Percentiles rank a stretch among this genome's conserved stretches.
These are phyloP conservation scores for Tetragnatha montana DNA, from an alignment of 2,888 invertebrate genomes.

Conservation along the genomic window DNA sequence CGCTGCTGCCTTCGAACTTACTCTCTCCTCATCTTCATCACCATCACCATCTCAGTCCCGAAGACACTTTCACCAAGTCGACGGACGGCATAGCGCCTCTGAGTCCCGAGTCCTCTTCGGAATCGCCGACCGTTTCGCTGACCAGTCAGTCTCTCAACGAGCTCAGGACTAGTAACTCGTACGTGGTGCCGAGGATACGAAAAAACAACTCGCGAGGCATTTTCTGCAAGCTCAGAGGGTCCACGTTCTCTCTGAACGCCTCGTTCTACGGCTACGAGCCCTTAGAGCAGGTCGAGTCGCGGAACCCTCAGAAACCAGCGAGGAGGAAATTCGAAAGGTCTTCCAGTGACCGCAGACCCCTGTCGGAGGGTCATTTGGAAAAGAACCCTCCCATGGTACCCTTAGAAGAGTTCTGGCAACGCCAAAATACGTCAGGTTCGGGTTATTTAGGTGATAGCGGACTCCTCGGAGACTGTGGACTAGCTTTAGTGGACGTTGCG, in stretches of 20 bases:
- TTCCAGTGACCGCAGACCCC: conserved; percentile 51
- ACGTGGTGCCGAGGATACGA: conserved; percentile 53
- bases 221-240: conserved; percentile 65
- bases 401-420: conserved; percentile 45
- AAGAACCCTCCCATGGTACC: conserved; percentile 26
- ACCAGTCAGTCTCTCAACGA: conserved; percentile 68
- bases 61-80: conserved; percentile 39
- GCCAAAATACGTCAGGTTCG: conserved; percentile 28
- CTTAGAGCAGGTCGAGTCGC: conserved; percentile 50
- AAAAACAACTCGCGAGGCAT: conserved; percentile 54
- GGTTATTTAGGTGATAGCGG: conserved; percentile 65
- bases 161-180: conserved; percentile 63
- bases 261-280: conserved; percentile 69
- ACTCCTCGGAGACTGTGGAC: conserved; percentile 63
- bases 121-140: conserved; percentile 40
- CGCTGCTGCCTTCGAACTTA: conserved; percentile 10
- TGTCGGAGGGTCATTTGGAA: conserved; percentile 56
- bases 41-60: neutral
- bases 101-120: conserved; percentile 30
- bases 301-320: neutral
- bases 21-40: neutral
- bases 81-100: conserved; percentile 49
- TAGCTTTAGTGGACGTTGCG: conserved; percentile 64
- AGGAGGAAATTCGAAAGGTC: conserved; percentile 44
- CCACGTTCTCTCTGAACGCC: conserved; percentile 69